These are phyloP conservation scores for Eudasyphora cyanicolor DNA, from an alignment of 2,888 invertebrate genomes.

Conservation along the genomic window DNA sequence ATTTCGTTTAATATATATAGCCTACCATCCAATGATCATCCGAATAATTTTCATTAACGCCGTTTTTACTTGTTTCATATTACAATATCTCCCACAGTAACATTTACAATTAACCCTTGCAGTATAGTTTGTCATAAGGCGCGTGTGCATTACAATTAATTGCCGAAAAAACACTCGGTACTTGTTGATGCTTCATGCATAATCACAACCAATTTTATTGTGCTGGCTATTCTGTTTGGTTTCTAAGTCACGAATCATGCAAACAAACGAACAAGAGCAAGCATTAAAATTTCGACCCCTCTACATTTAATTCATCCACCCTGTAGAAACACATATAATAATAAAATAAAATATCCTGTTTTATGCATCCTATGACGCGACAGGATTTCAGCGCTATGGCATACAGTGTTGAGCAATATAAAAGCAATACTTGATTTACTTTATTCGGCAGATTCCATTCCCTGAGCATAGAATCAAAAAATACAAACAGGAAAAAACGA, in stretches of 20 bases:
- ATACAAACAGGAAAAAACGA: too few species aligned
- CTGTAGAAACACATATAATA: neutral
- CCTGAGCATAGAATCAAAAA: too few species aligned
- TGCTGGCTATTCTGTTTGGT: neutral
- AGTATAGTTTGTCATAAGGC: neutral
- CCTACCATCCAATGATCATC: too few species aligned
- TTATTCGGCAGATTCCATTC: too few species aligned
- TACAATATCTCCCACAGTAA: neutral
- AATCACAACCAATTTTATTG: constrained; percentile 3
- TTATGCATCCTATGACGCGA: neutral
- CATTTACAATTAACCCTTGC: neutral
- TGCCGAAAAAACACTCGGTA: neutral
- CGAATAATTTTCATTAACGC: too few species aligned
- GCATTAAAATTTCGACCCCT: neutral
- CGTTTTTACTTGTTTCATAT: too few species aligned
- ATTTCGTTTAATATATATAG: too few species aligned
- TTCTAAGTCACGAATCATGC: constrained; percentile 2
- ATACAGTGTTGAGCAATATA: too few species aligned
- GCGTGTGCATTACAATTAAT: constrained; percentile 22
- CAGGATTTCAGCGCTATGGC: too few species aligned
- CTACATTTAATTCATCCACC: neutral
- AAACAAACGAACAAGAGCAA: neutral
- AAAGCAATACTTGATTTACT: too few species aligned
- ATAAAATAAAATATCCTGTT: constrained; percentile 2
- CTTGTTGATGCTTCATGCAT: constrained; percentile 13